A percentile compares a stretch with the other conserved stretches of the same genome.
Evolutionary conservation across 2,113 vertebrate genomes (phyloP).

Genomic region (Odocoileus hemionus): DNA sequence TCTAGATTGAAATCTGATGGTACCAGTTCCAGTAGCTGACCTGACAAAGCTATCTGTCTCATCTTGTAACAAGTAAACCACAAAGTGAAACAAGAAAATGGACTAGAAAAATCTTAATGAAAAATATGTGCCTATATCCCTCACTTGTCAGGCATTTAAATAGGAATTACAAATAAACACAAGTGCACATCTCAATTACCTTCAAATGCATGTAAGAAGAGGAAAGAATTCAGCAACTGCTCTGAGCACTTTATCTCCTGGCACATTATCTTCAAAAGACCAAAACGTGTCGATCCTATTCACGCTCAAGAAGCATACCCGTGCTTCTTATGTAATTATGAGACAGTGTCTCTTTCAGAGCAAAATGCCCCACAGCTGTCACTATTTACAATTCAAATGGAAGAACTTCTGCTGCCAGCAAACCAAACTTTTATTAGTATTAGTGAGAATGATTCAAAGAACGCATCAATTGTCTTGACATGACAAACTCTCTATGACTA

Average conservation of each 20-base stretch:
- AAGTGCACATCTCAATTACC: conserved; percentile 18
- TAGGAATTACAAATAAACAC: background rate
- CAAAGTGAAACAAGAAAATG: background rate
- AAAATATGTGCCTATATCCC: background rate
- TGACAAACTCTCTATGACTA: conserved; percentile 37
- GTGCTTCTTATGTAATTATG: background rate
- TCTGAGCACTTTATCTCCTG: background rate
- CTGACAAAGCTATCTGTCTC: background rate
- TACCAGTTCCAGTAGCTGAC: background rate
- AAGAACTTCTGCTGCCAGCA: conserved; percentile 23
- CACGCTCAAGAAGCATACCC: background rate
- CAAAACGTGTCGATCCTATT: conserved; percentile 21
- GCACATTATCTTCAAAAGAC: conserved; percentile 32
- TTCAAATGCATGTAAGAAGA: background rate
- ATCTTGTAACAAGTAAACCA: background rate
- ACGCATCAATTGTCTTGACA: conserved; percentile 19
- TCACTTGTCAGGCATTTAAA: conserved; percentile 24
- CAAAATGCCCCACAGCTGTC: conserved; percentile 59
- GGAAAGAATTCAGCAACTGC: background rate
- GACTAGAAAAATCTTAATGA: background rate
- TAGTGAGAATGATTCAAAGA: conserved; percentile 30
- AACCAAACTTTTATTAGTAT: conserved; percentile 52
- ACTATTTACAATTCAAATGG: conserved; percentile 52
- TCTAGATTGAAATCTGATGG: background rate
- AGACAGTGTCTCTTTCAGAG: conserved; percentile 48